Percentiles rank a stretch among this genome's conserved stretches.
Conservation (phyloP, 2,797 vertebrate species). For the Sitta carolinensis region DNA sequence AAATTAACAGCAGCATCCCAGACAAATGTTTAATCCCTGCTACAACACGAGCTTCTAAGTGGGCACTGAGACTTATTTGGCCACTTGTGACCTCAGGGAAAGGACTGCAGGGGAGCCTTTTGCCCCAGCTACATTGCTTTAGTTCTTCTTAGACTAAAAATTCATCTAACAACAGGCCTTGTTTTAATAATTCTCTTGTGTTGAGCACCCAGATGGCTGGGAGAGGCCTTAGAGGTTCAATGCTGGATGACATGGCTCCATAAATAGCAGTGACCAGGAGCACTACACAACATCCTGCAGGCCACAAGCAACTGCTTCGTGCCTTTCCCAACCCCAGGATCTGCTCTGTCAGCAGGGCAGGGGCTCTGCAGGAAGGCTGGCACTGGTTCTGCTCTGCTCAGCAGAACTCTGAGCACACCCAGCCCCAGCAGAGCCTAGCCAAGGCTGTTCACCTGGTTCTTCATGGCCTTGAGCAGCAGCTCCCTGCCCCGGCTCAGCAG, state of each 20-base stretch:
- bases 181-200: neutral
- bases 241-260: neutral
- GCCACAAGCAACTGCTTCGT: neutral
- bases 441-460: slow-evolving; percentile 81
- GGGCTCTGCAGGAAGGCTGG: neutral
- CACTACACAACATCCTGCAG: neutral
- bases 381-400: neutral
- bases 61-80: neutral
- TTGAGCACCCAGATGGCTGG: neutral
- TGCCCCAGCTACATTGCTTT: neutral
- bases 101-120: neutral
- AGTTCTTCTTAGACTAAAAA: neutral
- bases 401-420: neutral
- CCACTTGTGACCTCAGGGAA: neutral
- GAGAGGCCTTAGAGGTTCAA: neutral
- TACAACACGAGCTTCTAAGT: neutral
- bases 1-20: neutral
- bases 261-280: neutral
- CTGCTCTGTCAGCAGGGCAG: slow-evolving; percentile 4
- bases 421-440: neutral
- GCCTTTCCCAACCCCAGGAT: neutral
- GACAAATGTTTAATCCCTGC: neutral
- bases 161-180: neutral
- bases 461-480: slow-evolving; percentile 88
- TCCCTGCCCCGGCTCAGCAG: slow-evolving; percentile 86